phyloP scores from a whole-genome alignment of 2,888 invertebrate species.

The Chymomyza caudatula region DNA sequence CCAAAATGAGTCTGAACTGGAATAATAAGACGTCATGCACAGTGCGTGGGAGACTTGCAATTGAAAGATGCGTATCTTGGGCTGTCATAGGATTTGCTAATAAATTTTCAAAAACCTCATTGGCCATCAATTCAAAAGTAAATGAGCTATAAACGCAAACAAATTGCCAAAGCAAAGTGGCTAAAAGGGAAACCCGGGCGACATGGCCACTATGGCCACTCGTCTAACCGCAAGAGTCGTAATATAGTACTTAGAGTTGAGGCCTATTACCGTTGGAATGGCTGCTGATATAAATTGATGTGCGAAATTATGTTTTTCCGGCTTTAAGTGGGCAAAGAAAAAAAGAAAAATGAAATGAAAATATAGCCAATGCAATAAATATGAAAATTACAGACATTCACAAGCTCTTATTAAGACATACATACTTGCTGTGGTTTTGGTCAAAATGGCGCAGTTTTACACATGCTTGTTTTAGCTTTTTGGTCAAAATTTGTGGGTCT shows the following conservation, averaged over 20 bases:
- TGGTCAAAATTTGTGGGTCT: not conserved
- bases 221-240: not conserved
- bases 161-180: conserved; percentile 23
- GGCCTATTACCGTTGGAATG: not conserved
- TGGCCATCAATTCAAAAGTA: conserved; percentile 50
- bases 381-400: conserved; percentile 9
- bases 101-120: not conserved
- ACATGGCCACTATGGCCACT: not conserved
- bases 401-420: conserved; percentile 9
- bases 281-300: conserved; percentile 59
- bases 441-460: not conserved
- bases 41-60: not conserved
- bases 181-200: not conserved
- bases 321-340: conserved; percentile 27
- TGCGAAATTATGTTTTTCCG: conserved; percentile 57
- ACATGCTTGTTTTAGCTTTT: not conserved
- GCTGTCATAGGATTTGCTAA: not conserved
- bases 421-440: not conserved
- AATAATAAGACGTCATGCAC: not conserved
- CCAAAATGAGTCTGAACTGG: not conserved
- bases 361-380: conserved; percentile 51
- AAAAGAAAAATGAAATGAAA: not conserved
- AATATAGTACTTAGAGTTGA: not conserved
- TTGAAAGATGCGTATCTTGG: not conserved
- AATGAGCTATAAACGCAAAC: conserved; percentile 64